These are phyloP conservation scores for Penaeus monodon DNA, from an alignment of 2,888 invertebrate genomes.

Conservation along the genomic window DNA sequence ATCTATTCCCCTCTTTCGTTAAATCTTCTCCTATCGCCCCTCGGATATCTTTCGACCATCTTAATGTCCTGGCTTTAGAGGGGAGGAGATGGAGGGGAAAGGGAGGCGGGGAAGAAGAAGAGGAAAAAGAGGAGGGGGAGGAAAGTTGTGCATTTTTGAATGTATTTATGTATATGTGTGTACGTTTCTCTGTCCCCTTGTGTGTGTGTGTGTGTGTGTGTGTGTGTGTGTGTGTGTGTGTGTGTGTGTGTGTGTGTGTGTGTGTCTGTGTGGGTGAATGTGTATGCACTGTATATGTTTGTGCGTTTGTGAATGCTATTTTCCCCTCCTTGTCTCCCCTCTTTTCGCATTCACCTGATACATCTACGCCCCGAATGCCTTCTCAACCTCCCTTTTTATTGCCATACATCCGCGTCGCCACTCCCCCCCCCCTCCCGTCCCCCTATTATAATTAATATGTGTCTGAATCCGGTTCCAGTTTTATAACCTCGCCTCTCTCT, in stretches of 20 bases:
- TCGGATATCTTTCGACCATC: too few relatives aligned
- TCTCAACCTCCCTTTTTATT: background rate
- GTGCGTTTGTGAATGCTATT: background rate
- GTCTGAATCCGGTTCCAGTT: background rate
- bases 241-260: slow-evolving; percentile 3
- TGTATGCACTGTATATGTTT: background rate
- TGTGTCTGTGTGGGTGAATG: background rate
- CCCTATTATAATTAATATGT: slow-evolving; percentile 1
- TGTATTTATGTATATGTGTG: background rate
- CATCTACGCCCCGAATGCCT: background rate
- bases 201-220: background rate
- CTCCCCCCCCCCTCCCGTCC: background rate
- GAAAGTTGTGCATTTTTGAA: background rate
- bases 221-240: background rate
- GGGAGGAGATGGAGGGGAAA: too few relatives aligned
- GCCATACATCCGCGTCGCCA: background rate
- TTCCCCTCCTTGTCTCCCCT: background rate
- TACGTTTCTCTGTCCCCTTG: too few relatives aligned
- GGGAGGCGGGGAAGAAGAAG: too few relatives aligned
- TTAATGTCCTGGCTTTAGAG: too few relatives aligned
- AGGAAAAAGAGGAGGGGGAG: too few relatives aligned
- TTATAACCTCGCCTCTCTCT: background rate
- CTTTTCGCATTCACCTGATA: background rate
- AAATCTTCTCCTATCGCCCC: too few relatives aligned
- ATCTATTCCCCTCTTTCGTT: too few relatives aligned